Evolutionary conservation across 2,888 invertebrate genomes (phyloP), one percentile per base, ranked within the genome.

Genomic region (Drosophila sordidula): DNA sequence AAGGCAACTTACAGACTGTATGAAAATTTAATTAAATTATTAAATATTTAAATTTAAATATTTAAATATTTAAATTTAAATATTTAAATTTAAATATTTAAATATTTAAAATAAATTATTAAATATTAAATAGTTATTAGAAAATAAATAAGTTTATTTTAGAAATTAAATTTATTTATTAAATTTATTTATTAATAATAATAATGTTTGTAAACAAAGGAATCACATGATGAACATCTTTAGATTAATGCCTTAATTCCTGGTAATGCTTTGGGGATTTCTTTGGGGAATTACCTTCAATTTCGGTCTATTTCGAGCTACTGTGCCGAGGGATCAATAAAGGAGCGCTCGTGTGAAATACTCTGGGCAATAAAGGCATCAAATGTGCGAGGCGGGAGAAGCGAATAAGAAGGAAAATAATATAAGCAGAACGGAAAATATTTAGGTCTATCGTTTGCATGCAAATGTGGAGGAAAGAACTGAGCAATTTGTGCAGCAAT

Each of bases 291-390:
- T 65, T 62, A 36, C 38, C 29, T 56, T 52, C 41, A 58, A 54
- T 63, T 55, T 52, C 56, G 58, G 54, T 57, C 68, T 62, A 57
- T 47, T 52, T 39, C 49, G 57, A 64, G 57, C 54, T 46, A 68
- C 59, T 63, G 77, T 69, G 70, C 69, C 77, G n/a, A 18, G 83
- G 86, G 83, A 86, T 66, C 66, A 44, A 73, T 86, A 83, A 86
- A 71, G 47, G n/a, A 42, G 34, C 55, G 32, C 36, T 57, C 77
- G 67, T 77, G 73, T 77, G 67, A 77, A 75, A 77, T 77, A 42
- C 73, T 67, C 63, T 34, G 26, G 52, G 59, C 59, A 63, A 73
- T 76, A 85, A 79, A 75, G 47, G 56, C 58, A 70, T 70, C 78
- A 73, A 80, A 61, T 68, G 80, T 77, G 72, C 57, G 14, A 25